A percentile compares a stretch with the other conserved stretches of the same genome.
Evolutionary conservation across 2,113 vertebrate species (phyloP).

Genomic region (Amazona guildingii): DNA sequence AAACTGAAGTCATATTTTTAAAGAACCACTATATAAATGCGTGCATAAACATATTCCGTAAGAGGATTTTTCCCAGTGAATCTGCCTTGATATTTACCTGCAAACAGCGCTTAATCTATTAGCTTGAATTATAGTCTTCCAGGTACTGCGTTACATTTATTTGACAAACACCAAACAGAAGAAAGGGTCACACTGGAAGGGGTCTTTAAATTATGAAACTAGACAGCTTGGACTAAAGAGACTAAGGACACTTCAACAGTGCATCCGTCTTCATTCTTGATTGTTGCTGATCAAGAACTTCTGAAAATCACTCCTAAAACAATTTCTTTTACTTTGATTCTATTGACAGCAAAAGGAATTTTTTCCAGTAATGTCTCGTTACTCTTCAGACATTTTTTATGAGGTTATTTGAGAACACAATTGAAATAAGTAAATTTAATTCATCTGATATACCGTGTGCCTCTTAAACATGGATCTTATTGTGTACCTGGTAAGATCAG

Average conservation of each 20-base stretch:
- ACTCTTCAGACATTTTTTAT: neutral
- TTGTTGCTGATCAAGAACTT: neutral
- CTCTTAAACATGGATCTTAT: neutral
- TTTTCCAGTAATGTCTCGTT: neutral
- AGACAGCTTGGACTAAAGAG: neutral
- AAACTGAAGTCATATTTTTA: neutral
- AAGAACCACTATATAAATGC: neutral
- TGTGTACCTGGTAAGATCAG: neutral
- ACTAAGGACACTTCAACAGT: neutral
- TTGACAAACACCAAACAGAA: neutral
- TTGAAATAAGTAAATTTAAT: neutral
- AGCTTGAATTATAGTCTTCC: neutral
- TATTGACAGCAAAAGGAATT: neutral
- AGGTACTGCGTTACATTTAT: neutral
- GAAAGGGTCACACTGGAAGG: rapidly evolving
- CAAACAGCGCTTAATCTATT: neutral
- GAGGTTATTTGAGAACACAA: neutral
- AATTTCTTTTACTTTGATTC: neutral
- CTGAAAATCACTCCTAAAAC: neutral
- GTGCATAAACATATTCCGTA: neutral
- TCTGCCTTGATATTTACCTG: neutral
- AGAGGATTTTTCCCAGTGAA: neutral
- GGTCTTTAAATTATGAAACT: neutral
- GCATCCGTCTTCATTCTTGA: neutral
- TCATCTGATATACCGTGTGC: neutral